Evolutionary conservation across 2,888 invertebrate species (phyloP).

Genomic region (Leucania comma): DNA sequence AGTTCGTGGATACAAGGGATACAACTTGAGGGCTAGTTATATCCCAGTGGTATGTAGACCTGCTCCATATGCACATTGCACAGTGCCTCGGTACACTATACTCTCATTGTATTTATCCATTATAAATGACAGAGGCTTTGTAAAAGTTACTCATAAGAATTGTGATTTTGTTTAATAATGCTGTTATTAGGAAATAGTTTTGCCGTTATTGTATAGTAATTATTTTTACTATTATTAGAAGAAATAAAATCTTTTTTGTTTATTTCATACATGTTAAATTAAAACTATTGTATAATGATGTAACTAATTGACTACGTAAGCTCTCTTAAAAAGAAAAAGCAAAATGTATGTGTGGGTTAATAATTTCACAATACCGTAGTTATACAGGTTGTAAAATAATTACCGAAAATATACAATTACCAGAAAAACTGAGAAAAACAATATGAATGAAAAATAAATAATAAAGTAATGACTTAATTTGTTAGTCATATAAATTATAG

Average conservation of each 20-base stretch:
- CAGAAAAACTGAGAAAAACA: neutral
- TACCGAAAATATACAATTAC: constrained; percentile 6
- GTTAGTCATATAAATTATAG: constrained; percentile 11
- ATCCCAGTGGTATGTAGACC: constrained; percentile 51
- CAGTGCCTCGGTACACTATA: constrained; percentile 62
- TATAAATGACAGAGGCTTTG: constrained; percentile 64
- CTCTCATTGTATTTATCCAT: constrained; percentile 61
- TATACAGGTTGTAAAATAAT: constrained; percentile 1
- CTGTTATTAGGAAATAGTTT: constrained; percentile 57
- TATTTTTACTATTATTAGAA: constrained; percentile 43
- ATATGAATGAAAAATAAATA: constrained; percentile 5
- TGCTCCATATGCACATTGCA: constrained; percentile 53
- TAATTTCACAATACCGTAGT: constrained; percentile 5
- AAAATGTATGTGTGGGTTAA: constrained; percentile 10
- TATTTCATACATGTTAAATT: constrained; percentile 37
- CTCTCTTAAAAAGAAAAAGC: constrained; percentile 39
- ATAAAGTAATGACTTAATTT: neutral
- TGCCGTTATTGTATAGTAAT: constrained; percentile 53
- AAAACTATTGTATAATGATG: constrained; percentile 32
- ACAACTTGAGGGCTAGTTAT: constrained; percentile 91
- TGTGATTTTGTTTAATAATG: constrained; percentile 67
- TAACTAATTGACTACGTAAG: constrained; percentile 24
- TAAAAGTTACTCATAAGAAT: constrained; percentile 63
- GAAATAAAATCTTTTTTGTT: constrained; percentile 49
- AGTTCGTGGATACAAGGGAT: constrained; percentile 97